Evolutionary conservation across 2,888 invertebrate genomes (phyloP).

Genomic region (Ramazzottius varieornatus): DNA sequence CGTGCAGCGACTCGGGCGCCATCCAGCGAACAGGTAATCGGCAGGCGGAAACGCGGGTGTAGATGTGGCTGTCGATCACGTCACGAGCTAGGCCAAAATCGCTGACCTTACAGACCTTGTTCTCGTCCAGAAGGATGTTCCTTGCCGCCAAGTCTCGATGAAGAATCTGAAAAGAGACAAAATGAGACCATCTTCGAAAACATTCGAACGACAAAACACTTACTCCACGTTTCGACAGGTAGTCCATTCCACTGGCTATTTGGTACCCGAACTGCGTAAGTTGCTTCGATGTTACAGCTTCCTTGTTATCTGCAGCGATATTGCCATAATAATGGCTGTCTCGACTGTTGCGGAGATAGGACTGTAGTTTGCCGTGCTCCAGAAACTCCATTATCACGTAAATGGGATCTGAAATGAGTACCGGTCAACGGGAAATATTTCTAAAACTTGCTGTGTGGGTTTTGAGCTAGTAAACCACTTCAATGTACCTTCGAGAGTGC

Average conservation of each 20-base stretch:
- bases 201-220: conserved; percentile 18
- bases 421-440: neutral
- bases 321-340: conserved; percentile 56
- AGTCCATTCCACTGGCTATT: conserved; percentile 66
- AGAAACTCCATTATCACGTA: conserved; percentile 78
- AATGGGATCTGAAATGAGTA: conserved; percentile 37
- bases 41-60: conserved; percentile 24
- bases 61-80: conserved; percentile 41
- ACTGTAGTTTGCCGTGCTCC: conserved; percentile 59
- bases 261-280: conserved; percentile 70
- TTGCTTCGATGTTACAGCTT: conserved; percentile 52
- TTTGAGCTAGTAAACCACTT: conserved; percentile 1
- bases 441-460: neutral
- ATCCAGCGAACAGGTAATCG: conserved; percentile 55
- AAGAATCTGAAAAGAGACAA: conserved; percentile 33
- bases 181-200: neutral
- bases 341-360: conserved; percentile 54
- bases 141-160: conserved; percentile 68
- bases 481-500: conserved; percentile 49
- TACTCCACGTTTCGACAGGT: conserved; percentile 53
- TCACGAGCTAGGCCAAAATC: conserved; percentile 81
- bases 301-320: conserved; percentile 40
- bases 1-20: conserved; percentile 78
- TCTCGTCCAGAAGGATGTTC: conserved; percentile 59
- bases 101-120: conserved; percentile 50